Conservation (phyloP, 2,888 invertebrate species). For the Chironomus tentans region DNA sequence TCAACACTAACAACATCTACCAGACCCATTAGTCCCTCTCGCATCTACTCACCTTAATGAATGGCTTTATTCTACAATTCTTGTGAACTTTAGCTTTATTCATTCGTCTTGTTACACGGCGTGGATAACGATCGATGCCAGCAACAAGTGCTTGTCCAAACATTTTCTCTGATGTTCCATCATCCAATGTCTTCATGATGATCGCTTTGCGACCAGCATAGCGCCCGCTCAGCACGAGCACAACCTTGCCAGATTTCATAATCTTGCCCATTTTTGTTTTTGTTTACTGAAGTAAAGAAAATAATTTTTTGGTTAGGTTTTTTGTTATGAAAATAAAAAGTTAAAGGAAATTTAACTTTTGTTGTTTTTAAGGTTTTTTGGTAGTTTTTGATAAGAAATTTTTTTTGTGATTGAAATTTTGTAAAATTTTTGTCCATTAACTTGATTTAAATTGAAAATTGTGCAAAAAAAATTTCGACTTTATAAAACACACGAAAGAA, state of each 20-base stretch:
- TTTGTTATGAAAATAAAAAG: not conserved
- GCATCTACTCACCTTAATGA: constrained; percentile 71
- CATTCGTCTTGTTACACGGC: constrained; percentile 92
- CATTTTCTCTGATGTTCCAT: constrained; percentile 90
- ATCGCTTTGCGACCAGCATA: constrained; percentile 98
- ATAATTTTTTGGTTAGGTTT: not conserved
- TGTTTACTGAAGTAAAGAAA: not conserved
- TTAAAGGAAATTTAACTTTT: not conserved
- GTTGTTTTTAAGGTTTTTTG: not conserved
- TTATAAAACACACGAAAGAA: not conserved
- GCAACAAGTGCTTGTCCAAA: constrained; percentile 97
- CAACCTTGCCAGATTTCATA: constrained; percentile 97
- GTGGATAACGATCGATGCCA: constrained; percentile 94
- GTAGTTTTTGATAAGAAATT: not conserved
- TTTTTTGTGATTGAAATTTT: not conserved
- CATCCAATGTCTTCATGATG: constrained; percentile 91
- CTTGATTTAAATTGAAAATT: not conserved
- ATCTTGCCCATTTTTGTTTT: constrained; percentile 85
- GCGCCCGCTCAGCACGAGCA: constrained; percentile 96
- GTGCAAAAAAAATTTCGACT: not conserved
- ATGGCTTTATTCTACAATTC: constrained; percentile 96
- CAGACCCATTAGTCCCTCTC: too few species aligned
- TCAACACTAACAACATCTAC: too few species aligned
- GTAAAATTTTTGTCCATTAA: not conserved
- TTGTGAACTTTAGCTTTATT: constrained; percentile 93